phyloP scores from a whole-genome alignment of 1,140 invertebrate species.

The Drosophila subobscura region DNA sequence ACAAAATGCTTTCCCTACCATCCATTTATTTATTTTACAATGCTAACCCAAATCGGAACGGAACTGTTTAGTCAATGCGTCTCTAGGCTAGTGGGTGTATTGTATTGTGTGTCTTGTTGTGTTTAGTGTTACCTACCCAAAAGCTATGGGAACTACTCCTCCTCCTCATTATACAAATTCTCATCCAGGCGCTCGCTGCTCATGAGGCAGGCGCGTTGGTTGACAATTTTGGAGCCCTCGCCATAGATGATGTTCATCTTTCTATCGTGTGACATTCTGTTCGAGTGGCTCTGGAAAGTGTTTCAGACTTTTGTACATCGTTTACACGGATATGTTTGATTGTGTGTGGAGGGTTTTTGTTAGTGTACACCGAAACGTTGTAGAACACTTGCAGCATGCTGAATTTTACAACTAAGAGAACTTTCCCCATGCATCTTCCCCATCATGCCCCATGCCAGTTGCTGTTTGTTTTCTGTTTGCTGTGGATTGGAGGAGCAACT shows the following conservation, averaged over 20 bases:
- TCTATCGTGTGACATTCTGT: constrained; percentile 38
- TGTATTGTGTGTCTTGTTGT: constrained; percentile 28
- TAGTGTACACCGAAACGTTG: constrained; percentile 31
- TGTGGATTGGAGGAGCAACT: constrained; percentile 8
- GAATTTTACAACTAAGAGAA: constrained; percentile 26
- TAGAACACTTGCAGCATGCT: constrained; percentile 55
- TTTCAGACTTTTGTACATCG: constrained; percentile 26
- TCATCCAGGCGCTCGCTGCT: constrained; percentile 61
- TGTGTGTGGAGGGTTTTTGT: constrained; percentile 31
- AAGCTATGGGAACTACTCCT: constrained; percentile 41
- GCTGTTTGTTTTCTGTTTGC: constrained; percentile 11
- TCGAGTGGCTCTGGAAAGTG: constrained; percentile 51
- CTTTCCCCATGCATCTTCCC: constrained; percentile 42
- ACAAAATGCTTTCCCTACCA: constrained; percentile 14
- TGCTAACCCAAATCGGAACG: constrained; percentile 7
- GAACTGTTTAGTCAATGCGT: constrained; percentile 5
- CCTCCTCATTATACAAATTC: constrained; percentile 71
- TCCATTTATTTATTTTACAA: constrained; percentile 15
- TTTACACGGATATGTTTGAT: background rate
- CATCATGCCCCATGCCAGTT: constrained; percentile 50
- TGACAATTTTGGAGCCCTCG: constrained; percentile 73
- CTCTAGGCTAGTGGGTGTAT: constrained; percentile 16
- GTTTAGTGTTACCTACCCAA: constrained; percentile 56
- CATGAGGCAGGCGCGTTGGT: constrained; percentile 39
- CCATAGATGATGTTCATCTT: constrained; percentile 68